Evolutionary conservation across 2,888 invertebrate species (phyloP).

Genomic region (Amiota communis): DNA sequence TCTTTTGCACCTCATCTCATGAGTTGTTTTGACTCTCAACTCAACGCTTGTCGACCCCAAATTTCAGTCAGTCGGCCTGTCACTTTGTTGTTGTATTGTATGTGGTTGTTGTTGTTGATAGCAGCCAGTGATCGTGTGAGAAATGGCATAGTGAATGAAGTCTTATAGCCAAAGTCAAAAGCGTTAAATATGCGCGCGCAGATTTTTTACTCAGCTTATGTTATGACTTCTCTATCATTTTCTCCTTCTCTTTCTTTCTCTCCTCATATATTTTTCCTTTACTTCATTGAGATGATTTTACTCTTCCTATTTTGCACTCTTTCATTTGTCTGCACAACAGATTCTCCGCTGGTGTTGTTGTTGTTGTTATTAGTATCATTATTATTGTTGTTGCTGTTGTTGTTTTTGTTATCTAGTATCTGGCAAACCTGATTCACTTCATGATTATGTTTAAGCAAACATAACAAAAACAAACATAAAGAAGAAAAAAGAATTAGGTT

Average conservation of each 20-base stretch:
- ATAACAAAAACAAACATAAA: no score
- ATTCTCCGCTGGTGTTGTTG: slow-evolving; percentile 21
- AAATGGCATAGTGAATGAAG: slow-evolving; percentile 32
- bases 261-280: neutral
- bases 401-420: slow-evolving; percentile 51
- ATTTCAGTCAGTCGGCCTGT: slow-evolving; percentile 21
- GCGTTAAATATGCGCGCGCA: neutral
- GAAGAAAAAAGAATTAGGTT: slow-evolving; percentile 65
- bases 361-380: slow-evolving; percentile 10
- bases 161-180: neutral
- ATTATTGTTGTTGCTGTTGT: slow-evolving; percentile 39
- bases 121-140: slow-evolving; percentile 19
- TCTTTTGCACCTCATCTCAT: no score
- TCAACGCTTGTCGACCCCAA: slow-evolving; percentile 2
- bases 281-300: no score
- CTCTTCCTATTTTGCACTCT: neutral
- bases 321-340: neutral
- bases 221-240: slow-evolving; percentile 15
- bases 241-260: neutral
- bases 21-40: no score
- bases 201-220: slow-evolving; percentile 6
- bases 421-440: slow-evolving; percentile 65
- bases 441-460: slow-evolving; percentile 63
- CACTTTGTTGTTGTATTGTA: slow-evolving; percentile 26
- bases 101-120: neutral